These are phyloP conservation scores for Phodopus roborovskii DNA, from an alignment of 2,113 vertebrate genomes.

Conservation along the genomic window DNA sequence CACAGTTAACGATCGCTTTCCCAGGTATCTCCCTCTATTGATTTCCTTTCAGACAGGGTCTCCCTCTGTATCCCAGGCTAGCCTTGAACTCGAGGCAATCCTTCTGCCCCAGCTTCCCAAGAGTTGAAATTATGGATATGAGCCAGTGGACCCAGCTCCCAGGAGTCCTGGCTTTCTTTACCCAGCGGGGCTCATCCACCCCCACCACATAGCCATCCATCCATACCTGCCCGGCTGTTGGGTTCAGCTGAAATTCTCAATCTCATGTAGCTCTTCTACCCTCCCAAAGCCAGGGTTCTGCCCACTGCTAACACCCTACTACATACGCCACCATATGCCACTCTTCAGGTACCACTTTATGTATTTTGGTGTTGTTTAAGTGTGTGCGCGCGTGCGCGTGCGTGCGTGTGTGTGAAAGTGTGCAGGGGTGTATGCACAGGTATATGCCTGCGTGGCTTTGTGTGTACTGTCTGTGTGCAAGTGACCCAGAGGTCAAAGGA, in stretches of 20 bases:
- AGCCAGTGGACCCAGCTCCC: too few species aligned
- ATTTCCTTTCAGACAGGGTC: background rate
- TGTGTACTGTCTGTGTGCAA: background rate
- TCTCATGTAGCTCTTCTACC: background rate
- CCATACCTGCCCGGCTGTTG: background rate
- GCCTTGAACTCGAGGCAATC: background rate
- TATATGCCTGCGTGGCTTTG: background rate
- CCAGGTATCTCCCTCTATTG: background rate
- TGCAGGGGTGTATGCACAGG: background rate
- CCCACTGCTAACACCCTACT: background rate
- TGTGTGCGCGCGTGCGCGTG: background rate
- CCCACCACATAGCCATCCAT: background rate
- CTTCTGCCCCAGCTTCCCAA: background rate
- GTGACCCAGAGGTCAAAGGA: too few species aligned
- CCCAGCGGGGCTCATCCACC: background rate
- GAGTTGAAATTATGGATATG: background rate
- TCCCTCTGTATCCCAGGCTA: background rate
- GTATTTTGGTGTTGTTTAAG: background rate
- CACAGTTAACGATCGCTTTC: background rate
- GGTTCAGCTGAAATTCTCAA: background rate
- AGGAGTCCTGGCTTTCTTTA: too few species aligned
- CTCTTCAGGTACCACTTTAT: background rate
- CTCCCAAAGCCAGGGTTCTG: background rate
- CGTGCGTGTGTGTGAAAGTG: background rate
- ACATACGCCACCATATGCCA: background rate